phyloP scores from a whole-genome alignment of 2,113 vertebrate genomes.

The Peromyscus californicus region DNA sequence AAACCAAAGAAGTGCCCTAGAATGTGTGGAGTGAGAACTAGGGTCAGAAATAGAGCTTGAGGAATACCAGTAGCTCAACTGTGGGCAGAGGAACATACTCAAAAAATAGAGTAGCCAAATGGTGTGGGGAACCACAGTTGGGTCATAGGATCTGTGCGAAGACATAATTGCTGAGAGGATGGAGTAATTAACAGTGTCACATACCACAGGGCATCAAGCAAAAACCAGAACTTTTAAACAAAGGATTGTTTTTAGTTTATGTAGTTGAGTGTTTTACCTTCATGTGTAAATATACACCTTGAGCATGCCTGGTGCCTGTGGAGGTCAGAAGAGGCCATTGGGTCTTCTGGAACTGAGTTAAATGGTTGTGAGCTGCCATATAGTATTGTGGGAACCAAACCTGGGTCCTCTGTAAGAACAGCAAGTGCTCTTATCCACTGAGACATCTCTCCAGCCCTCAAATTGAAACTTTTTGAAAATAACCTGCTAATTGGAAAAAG shows the following conservation, averaged over 20 bases:
- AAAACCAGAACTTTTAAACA: background rate
- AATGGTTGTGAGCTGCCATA: background rate
- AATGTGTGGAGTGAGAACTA: background rate
- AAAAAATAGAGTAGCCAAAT: background rate
- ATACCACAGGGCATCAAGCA: rapidly evolving
- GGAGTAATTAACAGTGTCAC: background rate
- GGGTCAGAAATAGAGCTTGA: background rate
- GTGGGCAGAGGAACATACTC: background rate
- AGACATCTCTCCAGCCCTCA: background rate
- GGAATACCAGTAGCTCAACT: background rate
- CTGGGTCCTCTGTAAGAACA: background rate
- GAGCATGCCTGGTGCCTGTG: background rate
- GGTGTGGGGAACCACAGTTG: background rate
- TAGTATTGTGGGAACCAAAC: background rate
- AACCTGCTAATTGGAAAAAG: background rate
- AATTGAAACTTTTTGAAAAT: background rate
- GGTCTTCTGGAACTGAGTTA: background rate
- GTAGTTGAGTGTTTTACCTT: background rate
- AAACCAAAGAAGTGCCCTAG: background rate
- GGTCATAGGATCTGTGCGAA: background rate
- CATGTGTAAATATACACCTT: background rate
- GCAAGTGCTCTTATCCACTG: background rate
- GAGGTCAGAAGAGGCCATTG: background rate
- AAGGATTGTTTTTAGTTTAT: background rate
- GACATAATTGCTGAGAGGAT: background rate